Evolutionary conservation across 2,113 vertebrate genomes (phyloP), one percentile per base, ranked within the genome.

Genomic region (Oceanites oceanicus): DNA sequence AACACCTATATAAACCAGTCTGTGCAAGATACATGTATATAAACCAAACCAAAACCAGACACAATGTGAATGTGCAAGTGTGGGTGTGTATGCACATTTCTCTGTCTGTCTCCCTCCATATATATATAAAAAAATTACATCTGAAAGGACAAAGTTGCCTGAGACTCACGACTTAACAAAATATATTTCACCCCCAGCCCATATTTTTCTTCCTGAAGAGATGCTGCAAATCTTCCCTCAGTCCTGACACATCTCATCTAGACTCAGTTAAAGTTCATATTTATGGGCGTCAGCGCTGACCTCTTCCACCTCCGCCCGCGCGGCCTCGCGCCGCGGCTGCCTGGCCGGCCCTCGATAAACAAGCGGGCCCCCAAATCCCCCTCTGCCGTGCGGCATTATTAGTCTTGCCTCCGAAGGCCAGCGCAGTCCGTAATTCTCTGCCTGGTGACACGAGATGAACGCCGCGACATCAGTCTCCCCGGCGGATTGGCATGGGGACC

Each of bases 341-440:
- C 93, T 74, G 77, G 61, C 95, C 79, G 18, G 65, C 94, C 92
- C 95, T 96, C 90, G 70, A 96, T 97, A 96, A 98, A 97, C 95
- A 94, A 89, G 96, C 66, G 13, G 90, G 94, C 87, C 94, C 96
- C 95, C 95, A 96, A 94, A 94, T 96, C 92, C 91, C 92, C 92
- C 92, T 94, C 90, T 90, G 97, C 96, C 55, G 25, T 7, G 14
- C 96, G 3, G 88, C 63, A 30, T 95, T 97, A 98, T 98, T 97
- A 97, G 97, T 98, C 96, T 96, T 78, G 95, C 88, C 97, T 97
- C 91, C 94, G 98, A 99, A 98, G 98, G 98, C 98, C 98, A 97
- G 96, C 70, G 50, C 89, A 90, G 98, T 97, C 98, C 96, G 98
- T 98, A 98, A 98, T 98, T 98, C 96, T 97, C 95, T 32, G 74